Conservation (phyloP, 2,113 vertebrate species). For the human (Homo sapiens) region GRCh38 chr14:85664501-85665000, state of each 20-base stretch:
- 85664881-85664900: neutral
- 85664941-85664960: neutral
- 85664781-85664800: neutral
- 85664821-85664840: neutral
- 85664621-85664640: neutral
- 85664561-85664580: neutral
- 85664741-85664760: neutral
- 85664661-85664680: neutral
- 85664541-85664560: neutral
- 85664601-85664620: neutral
- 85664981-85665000: rapidly evolving
- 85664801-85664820: neutral
- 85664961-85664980: neutral
- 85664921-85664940: neutral
- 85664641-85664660: neutral
- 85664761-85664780: neutral
- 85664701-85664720: neutral
- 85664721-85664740: neutral
- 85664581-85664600: neutral
- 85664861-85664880: neutral
- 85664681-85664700: neutral
- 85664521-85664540: neutral
- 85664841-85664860: neutral
- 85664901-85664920: neutral
- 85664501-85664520: neutral